Evolutionary conservation across 2,888 invertebrate genomes (phyloP).

Genomic region (Tridacna gigas): DNA sequence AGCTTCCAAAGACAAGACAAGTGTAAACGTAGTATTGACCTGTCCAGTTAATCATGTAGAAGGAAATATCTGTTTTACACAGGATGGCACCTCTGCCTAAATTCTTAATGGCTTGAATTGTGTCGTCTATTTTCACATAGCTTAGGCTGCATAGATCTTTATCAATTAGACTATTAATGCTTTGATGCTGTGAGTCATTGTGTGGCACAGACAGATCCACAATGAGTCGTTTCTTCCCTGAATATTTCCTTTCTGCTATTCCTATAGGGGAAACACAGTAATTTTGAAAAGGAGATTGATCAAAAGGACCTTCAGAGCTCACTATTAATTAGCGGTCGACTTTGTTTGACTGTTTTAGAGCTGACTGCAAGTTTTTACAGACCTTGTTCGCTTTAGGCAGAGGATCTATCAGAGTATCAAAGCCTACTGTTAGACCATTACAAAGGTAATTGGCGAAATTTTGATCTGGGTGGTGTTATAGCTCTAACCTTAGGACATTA

Average conservation of each 20-base stretch:
- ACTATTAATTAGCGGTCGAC: slow-evolving; percentile 33
- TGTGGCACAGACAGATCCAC: slow-evolving; percentile 62
- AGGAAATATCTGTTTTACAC: slow-evolving; percentile 57
- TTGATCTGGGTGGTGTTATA: too few species aligned
- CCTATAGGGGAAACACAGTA: slow-evolving; percentile 56
- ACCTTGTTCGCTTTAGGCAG: not conserved
- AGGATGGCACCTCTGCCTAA: slow-evolving; percentile 24
- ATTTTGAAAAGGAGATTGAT: slow-evolving; percentile 35
- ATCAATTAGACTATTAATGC: slow-evolving; percentile 57
- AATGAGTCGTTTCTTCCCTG: slow-evolving; percentile 57
- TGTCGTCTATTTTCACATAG: slow-evolving; percentile 61
- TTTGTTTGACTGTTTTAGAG: slow-evolving; percentile 24
- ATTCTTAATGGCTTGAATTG: slow-evolving; percentile 41
- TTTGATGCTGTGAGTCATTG: slow-evolving; percentile 33
- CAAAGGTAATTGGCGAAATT: too few species aligned
- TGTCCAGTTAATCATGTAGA: slow-evolving; percentile 53
- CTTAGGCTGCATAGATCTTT: slow-evolving; percentile 50
- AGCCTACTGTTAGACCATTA: not conserved
- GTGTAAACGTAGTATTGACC: slow-evolving; percentile 46
- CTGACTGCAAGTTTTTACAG: slow-evolving; percentile 56
- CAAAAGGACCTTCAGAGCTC: slow-evolving; percentile 53
- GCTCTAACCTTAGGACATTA: too few species aligned
- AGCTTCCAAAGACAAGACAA: slow-evolving; percentile 47
- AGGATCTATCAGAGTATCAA: not conserved
- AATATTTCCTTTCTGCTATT: slow-evolving; percentile 55